Base-by-base conservation (phyloP, 2,888 invertebrate species). In the Megalurothrips usitatus region DNA sequence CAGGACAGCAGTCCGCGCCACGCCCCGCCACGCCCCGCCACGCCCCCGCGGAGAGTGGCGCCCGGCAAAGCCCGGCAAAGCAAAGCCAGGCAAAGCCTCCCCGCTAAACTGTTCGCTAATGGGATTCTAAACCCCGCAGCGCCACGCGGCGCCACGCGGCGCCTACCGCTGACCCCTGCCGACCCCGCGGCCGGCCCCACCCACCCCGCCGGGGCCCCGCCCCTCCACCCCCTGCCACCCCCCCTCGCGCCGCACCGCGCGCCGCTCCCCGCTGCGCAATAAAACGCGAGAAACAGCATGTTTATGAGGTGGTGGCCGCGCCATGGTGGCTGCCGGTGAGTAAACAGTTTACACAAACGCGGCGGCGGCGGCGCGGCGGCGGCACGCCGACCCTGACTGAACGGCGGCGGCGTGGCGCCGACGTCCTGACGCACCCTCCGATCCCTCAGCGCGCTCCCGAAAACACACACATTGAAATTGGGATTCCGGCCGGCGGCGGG, bases 251-350 rank as follows among this genome's bases (percentile, higher is more conserved):
- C 68, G 11, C 68, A 23, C 68, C 68, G 23, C 6, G 68, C 68
- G 23, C 9, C 68, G 19, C 68, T 26, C 68, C 68, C 23, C 68
- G 68, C 9, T 12, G 68, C 26, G 68, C 68, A 75, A 75, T 75
- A 75, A 75, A 75, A 75, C 68, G 68, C 68, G 68, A 75, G 68
- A 75, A 75, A 75, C 68, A 75, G 68, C 68, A 75, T 75, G 68
- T 75, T 75, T 75, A 75, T 75, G 68, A 75, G 68, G 68, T 75
- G 68, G 68, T 75, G 58, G 58, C 58, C 19, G 58, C 58, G 19
- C 58, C 58, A 17, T 58, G 58, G 11, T 19, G 68, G 68, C 68
- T 26, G 68, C 68, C 68, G 12, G 68, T 19, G 23, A 75, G 68
- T 75, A 75, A 75, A 75, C 68, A 75, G 68, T 75, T 75, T 75